Base-by-base conservation (phyloP, 1,140 invertebrate genomes). In the Formica exsecta region DNA sequence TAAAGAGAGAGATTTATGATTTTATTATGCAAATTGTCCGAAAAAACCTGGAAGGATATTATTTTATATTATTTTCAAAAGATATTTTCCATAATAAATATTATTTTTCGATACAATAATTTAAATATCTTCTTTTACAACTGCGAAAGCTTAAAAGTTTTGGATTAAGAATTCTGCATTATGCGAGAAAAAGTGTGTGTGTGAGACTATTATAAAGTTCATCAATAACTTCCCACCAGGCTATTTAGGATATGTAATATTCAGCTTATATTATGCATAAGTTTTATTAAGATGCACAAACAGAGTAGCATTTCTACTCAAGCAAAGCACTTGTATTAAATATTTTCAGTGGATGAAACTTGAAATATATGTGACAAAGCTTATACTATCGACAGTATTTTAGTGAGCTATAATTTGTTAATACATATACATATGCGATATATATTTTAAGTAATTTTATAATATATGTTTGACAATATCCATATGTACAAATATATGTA, bases 261-360 rank as follows among this genome's bases (percentile, higher is more conserved):
- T 81, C 5, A 57, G 59, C 25, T 59, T 71, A 61, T 71, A 61
- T 75, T 48, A 86, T 62, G 22, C 51, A 57, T 68, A 79, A 66
- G 36, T 80, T 79, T 57, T n/a, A 29, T 85, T 48, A n/a, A 25
- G 65, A 44, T 70, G 64, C 51, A 54, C 51, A 77, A 51, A 70
- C 59, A 80, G 64, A 48, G 9, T 44, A 80, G 59, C 70, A 61
- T 79, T 85, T 65, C 51, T 70, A 48, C 25, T 65, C 41, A 85
- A 77, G 81, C 81, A 65, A 85, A 85, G 81, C 81, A 77, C 44
- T 85, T 62, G 41, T 62, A 48, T 59, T 22, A n/a, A 32, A 81
- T 73, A 70, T 57, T 61, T 62, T 74, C 73, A 2, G 3, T 48
- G 25, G 68, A 74, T 83, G 68, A 83, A 83, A 83, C 68, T 83